phyloP scores from a whole-genome alignment of 1,140 invertebrate genomes.

The Sitodiplosis mosellana region DNA sequence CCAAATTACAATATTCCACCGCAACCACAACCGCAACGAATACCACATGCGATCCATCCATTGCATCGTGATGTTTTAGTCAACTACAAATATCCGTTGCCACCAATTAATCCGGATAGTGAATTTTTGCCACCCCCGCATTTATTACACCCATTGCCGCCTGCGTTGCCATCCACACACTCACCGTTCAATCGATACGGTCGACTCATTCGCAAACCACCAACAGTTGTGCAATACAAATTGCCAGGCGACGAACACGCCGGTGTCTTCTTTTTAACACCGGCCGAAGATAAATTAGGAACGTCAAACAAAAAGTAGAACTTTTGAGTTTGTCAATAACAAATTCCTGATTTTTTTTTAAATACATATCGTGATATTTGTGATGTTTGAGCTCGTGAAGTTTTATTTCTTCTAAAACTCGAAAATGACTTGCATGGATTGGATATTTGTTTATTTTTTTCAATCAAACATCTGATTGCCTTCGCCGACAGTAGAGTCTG shows the following conservation, averaged over 20 bases:
- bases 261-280: neutral
- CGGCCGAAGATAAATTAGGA: neutral
- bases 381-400: too few relatives aligned
- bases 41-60: constrained; percentile 11
- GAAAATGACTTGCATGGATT: too few relatives aligned
- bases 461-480: too few relatives aligned
- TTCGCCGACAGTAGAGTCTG: too few relatives aligned
- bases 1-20: neutral
- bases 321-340: too few relatives aligned
- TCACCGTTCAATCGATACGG: neutral
- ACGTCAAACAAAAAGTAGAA: too few relatives aligned
- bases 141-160: too few relatives aligned
- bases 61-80: constrained; percentile 28
- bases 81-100: constrained; percentile 31
- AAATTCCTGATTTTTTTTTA: too few relatives aligned
- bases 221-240: neutral
- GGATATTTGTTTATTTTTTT: too few relatives aligned
- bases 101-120: constrained; percentile 31
- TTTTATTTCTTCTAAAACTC: too few relatives aligned
- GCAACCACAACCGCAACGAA: constrained; percentile 1
- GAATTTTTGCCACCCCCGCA: constrained; percentile 13
- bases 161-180: too few relatives aligned
- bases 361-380: too few relatives aligned
- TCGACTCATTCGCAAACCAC: neutral
- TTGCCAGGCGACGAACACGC: neutral